phyloP scores from a whole-genome alignment of 1,140 invertebrate genomes.

The Apocrypta bakeri region DNA sequence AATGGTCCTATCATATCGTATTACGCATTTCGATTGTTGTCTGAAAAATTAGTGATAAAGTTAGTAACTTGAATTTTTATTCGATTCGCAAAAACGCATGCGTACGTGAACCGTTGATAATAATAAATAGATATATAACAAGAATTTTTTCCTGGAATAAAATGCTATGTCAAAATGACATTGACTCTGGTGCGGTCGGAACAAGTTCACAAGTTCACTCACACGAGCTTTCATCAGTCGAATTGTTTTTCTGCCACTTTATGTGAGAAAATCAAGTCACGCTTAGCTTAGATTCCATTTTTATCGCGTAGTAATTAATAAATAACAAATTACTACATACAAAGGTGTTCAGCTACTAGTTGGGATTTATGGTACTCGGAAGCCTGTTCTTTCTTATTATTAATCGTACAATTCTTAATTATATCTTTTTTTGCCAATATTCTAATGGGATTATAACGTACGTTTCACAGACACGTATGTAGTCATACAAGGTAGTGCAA shows the following conservation, averaged over 20 bases:
- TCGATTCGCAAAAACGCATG: neutral
- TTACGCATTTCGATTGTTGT: neutral
- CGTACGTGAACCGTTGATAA: no score
- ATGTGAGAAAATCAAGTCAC: conserved; percentile 50
- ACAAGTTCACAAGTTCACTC: conserved; percentile 49
- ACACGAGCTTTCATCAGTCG: conserved; percentile 49
- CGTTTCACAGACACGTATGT: conserved; percentile 18
- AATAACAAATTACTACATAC: conserved; percentile 47
- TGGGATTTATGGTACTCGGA: conserved; percentile 51
- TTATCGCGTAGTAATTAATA: conserved; percentile 45
- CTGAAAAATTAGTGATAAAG: neutral
- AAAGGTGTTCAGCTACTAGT: conserved; percentile 50
- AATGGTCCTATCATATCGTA: neutral
- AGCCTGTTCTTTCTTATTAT: conserved; percentile 47
- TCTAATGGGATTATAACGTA: conserved; percentile 35
- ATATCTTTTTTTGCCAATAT: conserved; percentile 44
- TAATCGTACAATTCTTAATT: conserved; percentile 36
- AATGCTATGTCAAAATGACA: conserved; percentile 41
- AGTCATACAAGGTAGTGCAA: conserved; percentile 46
- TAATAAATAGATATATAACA: neutral
- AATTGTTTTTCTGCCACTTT: conserved; percentile 49
- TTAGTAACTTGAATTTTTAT: neutral
- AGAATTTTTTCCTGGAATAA: conserved; percentile 22
- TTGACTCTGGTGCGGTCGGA: conserved; percentile 39
- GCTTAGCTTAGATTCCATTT: conserved; percentile 48